phyloP scores from a whole-genome alignment of 1,140 invertebrate genomes.

The Drosophila suzukii region DNA sequence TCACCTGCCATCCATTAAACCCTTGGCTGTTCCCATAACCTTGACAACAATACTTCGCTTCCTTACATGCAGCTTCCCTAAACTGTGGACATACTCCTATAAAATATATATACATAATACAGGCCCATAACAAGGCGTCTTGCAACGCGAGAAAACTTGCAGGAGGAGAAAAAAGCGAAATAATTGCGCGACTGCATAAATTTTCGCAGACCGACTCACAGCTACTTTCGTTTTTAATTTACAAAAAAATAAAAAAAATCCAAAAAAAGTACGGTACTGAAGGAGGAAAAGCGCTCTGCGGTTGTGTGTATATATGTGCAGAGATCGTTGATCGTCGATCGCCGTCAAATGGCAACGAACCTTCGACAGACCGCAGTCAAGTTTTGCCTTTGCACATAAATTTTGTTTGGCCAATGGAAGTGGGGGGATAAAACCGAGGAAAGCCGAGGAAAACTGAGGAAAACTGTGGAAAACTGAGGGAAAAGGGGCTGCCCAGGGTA shows the following conservation, averaged over 20 bases:
- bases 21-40: constrained; percentile 6
- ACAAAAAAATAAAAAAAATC: constrained; percentile 51
- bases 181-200: constrained; percentile 78
- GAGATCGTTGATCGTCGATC: constrained; percentile 57
- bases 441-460: constrained; percentile 8
- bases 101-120: constrained; percentile 23
- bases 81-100: background rate
- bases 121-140: constrained; percentile 50
- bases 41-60: constrained; percentile 8
- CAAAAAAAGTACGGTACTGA: constrained; percentile 28
- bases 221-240: constrained; percentile 81
- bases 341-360: constrained; percentile 77
- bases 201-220: constrained; percentile 58
- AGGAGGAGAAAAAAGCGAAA: constrained; percentile 50
- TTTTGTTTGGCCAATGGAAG: constrained; percentile 54
- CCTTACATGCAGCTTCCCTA: background rate
- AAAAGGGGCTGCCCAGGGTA: constrained; percentile 6
- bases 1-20: background rate
- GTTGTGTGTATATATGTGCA: constrained; percentile 35
- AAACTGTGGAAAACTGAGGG: constrained; percentile 2
- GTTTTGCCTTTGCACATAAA: constrained; percentile 77
- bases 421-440: constrained; percentile 1
- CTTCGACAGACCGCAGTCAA: constrained; percentile 75
- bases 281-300: constrained; percentile 63
- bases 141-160: constrained; percentile 44